Evolutionary conservation across 1,140 invertebrate genomes (phyloP).

Genomic region (Drosophila lini): DNA sequence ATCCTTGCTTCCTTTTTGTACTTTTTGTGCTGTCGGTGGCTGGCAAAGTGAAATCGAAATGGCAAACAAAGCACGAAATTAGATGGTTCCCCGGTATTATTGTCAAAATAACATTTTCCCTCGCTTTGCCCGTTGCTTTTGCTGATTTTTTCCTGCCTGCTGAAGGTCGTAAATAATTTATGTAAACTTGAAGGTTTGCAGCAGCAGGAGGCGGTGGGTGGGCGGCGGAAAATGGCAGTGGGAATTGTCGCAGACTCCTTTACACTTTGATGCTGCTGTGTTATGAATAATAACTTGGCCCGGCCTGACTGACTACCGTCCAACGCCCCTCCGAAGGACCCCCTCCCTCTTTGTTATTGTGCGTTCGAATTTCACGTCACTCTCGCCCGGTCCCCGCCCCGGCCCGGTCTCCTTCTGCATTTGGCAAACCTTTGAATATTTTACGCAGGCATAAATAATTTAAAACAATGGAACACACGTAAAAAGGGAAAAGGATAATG

Average conservation of each 20-base stretch:
- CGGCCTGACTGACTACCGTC: slow-evolving; percentile 31
- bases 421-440: slow-evolving; percentile 76
- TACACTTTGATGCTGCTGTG: slow-evolving; percentile 82
- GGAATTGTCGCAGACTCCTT: slow-evolving; percentile 80
- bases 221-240: slow-evolving; percentile 69
- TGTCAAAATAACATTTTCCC: slow-evolving; percentile 62
- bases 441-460: slow-evolving; percentile 82
- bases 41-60: slow-evolving; percentile 60
- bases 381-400: slow-evolving; percentile 18
- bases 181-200: slow-evolving; percentile 65
- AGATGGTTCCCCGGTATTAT: slow-evolving; percentile 64
- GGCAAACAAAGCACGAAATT: slow-evolving; percentile 71
- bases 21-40: neutral
- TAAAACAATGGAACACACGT: slow-evolving; percentile 82
- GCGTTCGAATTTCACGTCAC: slow-evolving; percentile 63
- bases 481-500: slow-evolving; percentile 74
- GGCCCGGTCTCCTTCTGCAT: slow-evolving; percentile 31
- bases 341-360: slow-evolving; percentile 44
- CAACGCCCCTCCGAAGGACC: slow-evolving; percentile 8
- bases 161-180: slow-evolving; percentile 77
- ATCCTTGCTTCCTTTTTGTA: slow-evolving; percentile 37
- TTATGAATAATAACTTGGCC: slow-evolving; percentile 82
- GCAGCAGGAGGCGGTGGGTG: slow-evolving; percentile 5
- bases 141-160: slow-evolving; percentile 24
- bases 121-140: slow-evolving; percentile 9